These are phyloP conservation scores for Helicoverpa assulta DNA, from an alignment of 2,888 invertebrate species.

Conservation along the genomic window DNA sequence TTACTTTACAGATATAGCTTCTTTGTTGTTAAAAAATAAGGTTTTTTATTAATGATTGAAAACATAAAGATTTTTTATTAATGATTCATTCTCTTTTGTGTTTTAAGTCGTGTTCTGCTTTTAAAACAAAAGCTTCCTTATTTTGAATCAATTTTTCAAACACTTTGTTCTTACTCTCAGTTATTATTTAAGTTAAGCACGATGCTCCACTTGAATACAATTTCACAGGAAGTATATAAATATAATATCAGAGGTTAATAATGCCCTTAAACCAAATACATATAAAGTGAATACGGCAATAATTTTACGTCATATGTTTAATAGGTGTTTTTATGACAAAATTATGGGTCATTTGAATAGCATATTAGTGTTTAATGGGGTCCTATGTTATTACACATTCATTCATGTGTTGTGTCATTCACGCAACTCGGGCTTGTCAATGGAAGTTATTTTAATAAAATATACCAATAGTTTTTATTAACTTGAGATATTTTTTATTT, in stretches of 20 bases:
- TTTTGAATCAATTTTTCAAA: conserved; percentile 1
- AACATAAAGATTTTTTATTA: too few relatives aligned
- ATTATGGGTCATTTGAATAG: conserved; percentile 48
- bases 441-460: neutral
- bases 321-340: conserved; percentile 38
- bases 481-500: too few relatives aligned
- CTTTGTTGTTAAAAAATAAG: too few relatives aligned
- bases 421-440: conserved; percentile 5
- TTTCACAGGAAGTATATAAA: conserved; percentile 22
- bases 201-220: conserved; percentile 23
- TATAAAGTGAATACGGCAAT: conserved; percentile 35
- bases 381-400: conserved; percentile 24
- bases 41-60: too few relatives aligned
- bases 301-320: conserved; percentile 46
- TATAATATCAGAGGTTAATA: conserved; percentile 27
- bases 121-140: conserved; percentile 13
- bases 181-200: conserved; percentile 33
- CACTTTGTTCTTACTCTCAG: conserved; percentile 18
- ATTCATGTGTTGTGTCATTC: conserved; percentile 24
- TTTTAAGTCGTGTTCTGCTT: neutral
- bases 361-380: conserved; percentile 34
- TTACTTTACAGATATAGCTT: too few relatives aligned
- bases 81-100: too few relatives aligned
- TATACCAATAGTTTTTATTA: too few relatives aligned
- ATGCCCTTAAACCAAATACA: conserved; percentile 44